Evolutionary conservation across 2,113 vertebrate genomes (phyloP), one percentile per base, ranked within the genome.

Genomic region (Neolamprologus sp.): DNA sequence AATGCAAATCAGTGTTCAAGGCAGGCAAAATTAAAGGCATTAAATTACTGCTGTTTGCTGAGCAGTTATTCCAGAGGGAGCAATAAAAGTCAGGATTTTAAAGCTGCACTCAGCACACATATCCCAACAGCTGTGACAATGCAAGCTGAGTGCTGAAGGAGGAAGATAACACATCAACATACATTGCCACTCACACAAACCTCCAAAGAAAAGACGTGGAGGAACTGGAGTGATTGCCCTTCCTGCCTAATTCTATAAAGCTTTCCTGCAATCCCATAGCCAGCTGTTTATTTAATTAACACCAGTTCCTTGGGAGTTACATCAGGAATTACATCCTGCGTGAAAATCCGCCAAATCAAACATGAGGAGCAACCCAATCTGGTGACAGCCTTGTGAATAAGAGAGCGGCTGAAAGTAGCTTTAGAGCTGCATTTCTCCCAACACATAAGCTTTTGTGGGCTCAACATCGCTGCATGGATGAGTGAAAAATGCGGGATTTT

Each of bases 231-330:
- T 4, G 51, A 54, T 11, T 14, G 58, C 54, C 26, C n/a, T 90
- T 91, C 85, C 91, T 84, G 87, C 86, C 92, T 84, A 14, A 83
- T 88, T 84, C 75, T 33, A 28, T 11, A 33, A 78, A 54, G 51
- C 21, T 85, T 47, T 86, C 28, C 81, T 85, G 33, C n/a, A 58
- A 51, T 13, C 51, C 14, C 19, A 21, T 19, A 81, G 10, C 57
- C 73, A 82, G 40, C 85, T 84, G 83, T 63, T 87, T 45, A 37
- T 37, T 84, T 19, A 28, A 23, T 82, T 37, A 88, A 33, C 30
- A 47, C 40, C 21, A 73, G 23, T 45, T 45, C 40, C 40, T 45
- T 73, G 68, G 40, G 68, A 45, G 13, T 73, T 42, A 40, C 40
- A 45, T 45, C 40, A 73, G 68, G 21, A 73, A 73, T 42, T 17